phyloP scores from a whole-genome alignment of 2,113 vertebrate species.

The Ammodytes dubius region DNA sequence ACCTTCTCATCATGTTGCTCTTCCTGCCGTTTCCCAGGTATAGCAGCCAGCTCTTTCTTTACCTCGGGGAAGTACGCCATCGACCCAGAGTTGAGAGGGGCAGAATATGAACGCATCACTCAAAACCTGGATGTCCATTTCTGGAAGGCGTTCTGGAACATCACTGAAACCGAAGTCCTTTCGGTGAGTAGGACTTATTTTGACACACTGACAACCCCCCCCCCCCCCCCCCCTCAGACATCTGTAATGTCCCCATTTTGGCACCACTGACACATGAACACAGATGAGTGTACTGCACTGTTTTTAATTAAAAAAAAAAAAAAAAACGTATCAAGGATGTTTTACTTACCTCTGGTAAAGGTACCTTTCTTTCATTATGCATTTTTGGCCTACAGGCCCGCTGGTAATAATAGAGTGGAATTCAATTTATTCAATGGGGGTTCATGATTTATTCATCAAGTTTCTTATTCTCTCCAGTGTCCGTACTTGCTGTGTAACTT shows the following conservation, averaged over 20 bases:
- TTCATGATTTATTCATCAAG: conserved; percentile 71
- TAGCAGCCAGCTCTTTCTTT: conserved; percentile 91
- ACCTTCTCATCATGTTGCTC: neutral
- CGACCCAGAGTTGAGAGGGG: conserved; percentile 91
- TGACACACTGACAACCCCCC: neutral
- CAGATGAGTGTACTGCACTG: neutral
- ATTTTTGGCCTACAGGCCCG: conserved; percentile 51
- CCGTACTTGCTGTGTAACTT: conserved; percentile 52
- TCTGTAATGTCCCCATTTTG: conserved; percentile 21
- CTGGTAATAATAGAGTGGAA: conserved; percentile 67
- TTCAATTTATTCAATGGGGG: conserved; percentile 62
- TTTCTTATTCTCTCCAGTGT: conserved; percentile 55
- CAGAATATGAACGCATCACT: conserved; percentile 91
- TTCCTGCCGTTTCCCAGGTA: conserved; percentile 78
- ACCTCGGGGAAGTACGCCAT: conserved; percentile 92
- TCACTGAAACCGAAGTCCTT: conserved; percentile 91
- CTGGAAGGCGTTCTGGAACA: conserved; percentile 95
- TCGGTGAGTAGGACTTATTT: conserved; percentile 80
- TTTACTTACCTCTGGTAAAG: conserved; percentile 45
- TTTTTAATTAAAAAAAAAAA: conserved; percentile 43
- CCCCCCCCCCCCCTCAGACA: neutral
- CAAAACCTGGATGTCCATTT: conserved; percentile 94
- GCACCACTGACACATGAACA: neutral
- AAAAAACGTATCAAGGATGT: conserved; percentile 24
- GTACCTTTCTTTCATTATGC: conserved; percentile 56